phyloP scores from a whole-genome alignment of 1,140 invertebrate species.

The Chelonus insularis region DNA sequence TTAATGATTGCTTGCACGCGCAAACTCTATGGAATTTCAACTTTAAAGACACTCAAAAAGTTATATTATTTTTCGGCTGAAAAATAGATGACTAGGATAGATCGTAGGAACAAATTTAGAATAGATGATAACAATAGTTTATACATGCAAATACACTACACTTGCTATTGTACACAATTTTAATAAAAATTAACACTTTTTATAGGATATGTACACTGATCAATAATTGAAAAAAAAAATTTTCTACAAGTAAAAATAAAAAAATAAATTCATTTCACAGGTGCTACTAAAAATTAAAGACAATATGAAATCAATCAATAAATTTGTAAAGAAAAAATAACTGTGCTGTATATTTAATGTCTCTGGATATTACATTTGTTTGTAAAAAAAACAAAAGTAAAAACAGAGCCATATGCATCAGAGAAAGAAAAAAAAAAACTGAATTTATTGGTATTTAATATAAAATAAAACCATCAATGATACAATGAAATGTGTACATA shows the following conservation, averaged over 20 bases:
- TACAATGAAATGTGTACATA: constrained; percentile 20
- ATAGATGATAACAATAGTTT: not conserved
- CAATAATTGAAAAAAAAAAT: too few relatives aligned
- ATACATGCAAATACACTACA: not conserved
- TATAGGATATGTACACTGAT: not conserved
- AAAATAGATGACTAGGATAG: not conserved
- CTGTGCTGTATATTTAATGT: too few relatives aligned
- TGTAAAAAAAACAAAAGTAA: constrained; percentile 6
- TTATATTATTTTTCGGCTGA: not conserved
- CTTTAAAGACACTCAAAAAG: too few relatives aligned
- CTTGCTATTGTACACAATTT: constrained; percentile 1
- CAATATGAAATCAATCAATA: too few relatives aligned
- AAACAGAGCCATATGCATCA: constrained; percentile 3
- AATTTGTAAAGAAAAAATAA: too few relatives aligned
- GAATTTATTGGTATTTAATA: too few relatives aligned
- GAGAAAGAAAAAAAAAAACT: too few relatives aligned
- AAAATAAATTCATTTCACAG: too few relatives aligned
- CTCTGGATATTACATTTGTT: not conserved
- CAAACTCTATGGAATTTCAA: too few relatives aligned
- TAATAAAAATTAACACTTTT: not conserved
- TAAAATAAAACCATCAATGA: not conserved
- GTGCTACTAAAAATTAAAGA: too few relatives aligned
- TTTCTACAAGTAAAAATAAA: too few relatives aligned
- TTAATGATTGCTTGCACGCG: constrained; percentile 10
- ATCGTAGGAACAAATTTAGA: not conserved